Base-by-base conservation (phyloP, 2,797 vertebrate genomes). In the Syndactyla subalaris region DNA sequence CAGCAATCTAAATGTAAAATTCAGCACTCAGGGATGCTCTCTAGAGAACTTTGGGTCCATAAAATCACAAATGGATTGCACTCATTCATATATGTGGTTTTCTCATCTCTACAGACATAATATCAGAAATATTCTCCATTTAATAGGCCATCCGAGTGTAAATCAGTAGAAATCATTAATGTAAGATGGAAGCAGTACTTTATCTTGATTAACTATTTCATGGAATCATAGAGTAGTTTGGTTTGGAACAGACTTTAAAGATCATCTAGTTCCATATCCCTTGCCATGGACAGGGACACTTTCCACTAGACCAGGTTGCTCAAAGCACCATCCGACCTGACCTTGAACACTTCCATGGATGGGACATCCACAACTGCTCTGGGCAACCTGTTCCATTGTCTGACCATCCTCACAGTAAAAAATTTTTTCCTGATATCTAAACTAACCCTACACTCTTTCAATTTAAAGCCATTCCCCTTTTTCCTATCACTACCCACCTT, bases 1-100 rank as follows among this genome's bases (percentile, higher is more conserved):
- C 96, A 59, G 90, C 92, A 91, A 54, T 91, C 71, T 94, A 59
- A 93, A 79, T 95, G 95, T 95, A 93, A 97, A 96, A 70, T 77
- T 86, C 73, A 68, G 89, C 88, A 82, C 93, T 96, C 89, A 77
- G 73, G 68, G 77, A 63, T 24, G 11, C 59, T 95, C 88, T 93
- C 93, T 78, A 46, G 96, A 96, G 89, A 91, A 67, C 74, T 39
- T 32, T 3, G 45, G 65, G 29, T 94, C 96, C 82, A 51, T 96
- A 93, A 97, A 96, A 54, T 77, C 39, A 46, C 43, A 32, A 92
- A 91, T 86, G 74, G 85, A 86, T 92, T 94, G 57, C 30, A 43
- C 49, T 92, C 49, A 41, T 90, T 94, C 92, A 23, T 82, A n/a
- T 49, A 34, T 73, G 77, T 91, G 83, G 43, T 89, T 93, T 96